Conservation (phyloP, 2,888 invertebrate species). For the Tetranychus truncatus region DNA sequence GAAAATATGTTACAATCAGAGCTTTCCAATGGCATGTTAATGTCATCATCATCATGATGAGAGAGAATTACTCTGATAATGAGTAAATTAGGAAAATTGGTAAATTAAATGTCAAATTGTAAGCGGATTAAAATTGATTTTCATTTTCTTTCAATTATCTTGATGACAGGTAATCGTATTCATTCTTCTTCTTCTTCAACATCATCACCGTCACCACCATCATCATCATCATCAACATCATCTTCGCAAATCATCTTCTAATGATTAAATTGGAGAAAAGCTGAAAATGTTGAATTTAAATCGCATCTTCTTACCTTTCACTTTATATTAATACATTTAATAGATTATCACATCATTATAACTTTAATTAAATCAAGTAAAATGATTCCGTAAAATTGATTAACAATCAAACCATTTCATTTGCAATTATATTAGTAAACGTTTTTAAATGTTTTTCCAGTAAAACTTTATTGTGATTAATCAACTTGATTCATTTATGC, state of each 20-base stretch:
- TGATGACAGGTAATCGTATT: background rate
- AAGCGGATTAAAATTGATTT: conserved; percentile 1
- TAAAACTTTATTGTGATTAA: too few relatives aligned
- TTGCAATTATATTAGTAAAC: too few relatives aligned
- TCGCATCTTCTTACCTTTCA: background rate
- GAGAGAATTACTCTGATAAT: background rate
- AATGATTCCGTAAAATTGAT: too few relatives aligned
- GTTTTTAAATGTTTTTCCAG: too few relatives aligned
- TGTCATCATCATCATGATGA: background rate
- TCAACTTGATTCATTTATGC: too few relatives aligned
- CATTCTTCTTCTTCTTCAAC: background rate
- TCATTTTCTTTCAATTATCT: background rate
- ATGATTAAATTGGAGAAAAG: background rate
- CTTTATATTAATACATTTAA: background rate
- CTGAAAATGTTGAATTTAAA: background rate
- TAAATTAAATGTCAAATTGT: background rate
- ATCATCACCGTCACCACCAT: background rate
- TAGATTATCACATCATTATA: too few relatives aligned
- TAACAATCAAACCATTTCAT: too few relatives aligned
- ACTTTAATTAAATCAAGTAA: too few relatives aligned
- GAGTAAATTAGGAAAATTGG: background rate
- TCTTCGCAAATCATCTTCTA: background rate
- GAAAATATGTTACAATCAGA: too few relatives aligned
- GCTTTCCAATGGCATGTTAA: background rate
- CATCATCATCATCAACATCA: background rate